Conservation (phyloP, 2,888 invertebrate species). For the Toxonevra muliebris region DNA sequence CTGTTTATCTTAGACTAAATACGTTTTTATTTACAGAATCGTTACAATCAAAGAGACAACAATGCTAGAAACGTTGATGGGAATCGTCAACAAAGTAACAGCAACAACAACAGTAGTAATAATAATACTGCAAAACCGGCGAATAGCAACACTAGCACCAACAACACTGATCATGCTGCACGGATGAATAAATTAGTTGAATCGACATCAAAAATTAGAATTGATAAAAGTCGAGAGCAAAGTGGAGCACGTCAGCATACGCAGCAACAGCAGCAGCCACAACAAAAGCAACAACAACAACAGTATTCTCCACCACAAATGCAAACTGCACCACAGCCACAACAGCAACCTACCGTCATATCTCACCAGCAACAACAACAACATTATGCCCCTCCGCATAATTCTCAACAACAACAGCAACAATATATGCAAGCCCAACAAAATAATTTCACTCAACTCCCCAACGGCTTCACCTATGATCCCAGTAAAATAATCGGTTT, state of each 20-base stretch:
- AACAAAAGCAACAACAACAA: constrained; percentile 29
- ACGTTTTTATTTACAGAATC: constrained; percentile 18
- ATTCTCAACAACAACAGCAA: constrained; percentile 31
- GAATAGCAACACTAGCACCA: constrained; percentile 24
- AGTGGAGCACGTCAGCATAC: constrained; percentile 8
- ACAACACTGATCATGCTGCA: constrained; percentile 17
- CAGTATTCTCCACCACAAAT: constrained; percentile 28
- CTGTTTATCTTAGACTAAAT: neutral
- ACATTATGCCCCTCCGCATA: constrained; percentile 54
- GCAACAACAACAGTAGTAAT: constrained; percentile 21
- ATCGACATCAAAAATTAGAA: constrained; percentile 54
- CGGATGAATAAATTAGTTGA: constrained; percentile 49
- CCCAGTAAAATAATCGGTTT: constrained; percentile 65
- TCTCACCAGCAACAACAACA: constrained; percentile 39
- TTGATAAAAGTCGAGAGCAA: constrained; percentile 38
- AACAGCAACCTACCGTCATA: constrained; percentile 1
- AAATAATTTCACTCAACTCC: constrained; percentile 40
- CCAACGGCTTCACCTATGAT: constrained; percentile 62
- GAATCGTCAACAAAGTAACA: constrained; percentile 29
- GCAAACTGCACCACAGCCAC: constrained; percentile 24
- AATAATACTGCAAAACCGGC: constrained; percentile 5
- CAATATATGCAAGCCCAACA: constrained; percentile 25
- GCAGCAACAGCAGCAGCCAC: constrained; percentile 54
- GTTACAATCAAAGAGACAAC: constrained; percentile 26
- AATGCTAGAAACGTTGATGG: constrained; percentile 2